These are phyloP conservation scores for Vanacampus margaritifer DNA, from an alignment of 2,113 vertebrate genomes.

Conservation along the genomic window DNA sequence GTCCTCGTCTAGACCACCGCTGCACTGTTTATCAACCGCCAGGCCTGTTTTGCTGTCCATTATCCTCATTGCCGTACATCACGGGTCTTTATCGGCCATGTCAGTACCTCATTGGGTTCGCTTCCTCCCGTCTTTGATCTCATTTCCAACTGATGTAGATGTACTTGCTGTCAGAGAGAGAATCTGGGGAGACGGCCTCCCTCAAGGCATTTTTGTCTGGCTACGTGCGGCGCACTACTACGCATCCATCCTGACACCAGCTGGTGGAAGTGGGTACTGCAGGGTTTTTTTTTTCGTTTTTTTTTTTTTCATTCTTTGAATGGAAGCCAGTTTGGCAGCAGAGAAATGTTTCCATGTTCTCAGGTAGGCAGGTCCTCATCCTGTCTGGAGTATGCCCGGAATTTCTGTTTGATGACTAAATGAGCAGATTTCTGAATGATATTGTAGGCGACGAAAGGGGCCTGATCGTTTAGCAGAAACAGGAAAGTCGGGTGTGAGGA, in stretches of 20 bases:
- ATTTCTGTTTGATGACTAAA: slow-evolving; percentile 26
- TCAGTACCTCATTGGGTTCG: slow-evolving; percentile 19
- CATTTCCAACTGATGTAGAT: slow-evolving; percentile 22
- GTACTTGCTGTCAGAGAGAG: slow-evolving; percentile 30
- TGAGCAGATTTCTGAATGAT: background rate
- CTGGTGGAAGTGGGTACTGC: slow-evolving; percentile 42
- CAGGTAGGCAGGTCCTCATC: slow-evolving; percentile 30
- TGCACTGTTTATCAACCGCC: slow-evolving; percentile 12
- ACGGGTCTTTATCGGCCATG: slow-evolving; percentile 11
- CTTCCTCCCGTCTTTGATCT: slow-evolving; percentile 19
- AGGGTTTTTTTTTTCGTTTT: background rate
- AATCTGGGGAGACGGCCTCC: slow-evolving; percentile 29
- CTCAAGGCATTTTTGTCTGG: slow-evolving; percentile 24
- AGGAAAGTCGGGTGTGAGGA: slow-evolving; percentile 1
- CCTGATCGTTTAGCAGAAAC: background rate
- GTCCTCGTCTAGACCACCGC: slow-evolving; percentile 28
- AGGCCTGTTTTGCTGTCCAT: slow-evolving; percentile 7
- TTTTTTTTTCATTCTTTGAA: background rate
- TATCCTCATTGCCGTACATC: slow-evolving; percentile 5
- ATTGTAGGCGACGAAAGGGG: background rate
- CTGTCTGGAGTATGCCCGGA: slow-evolving; percentile 18
- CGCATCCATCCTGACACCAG: slow-evolving; percentile 54
- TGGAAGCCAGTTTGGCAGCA: slow-evolving; percentile 36
- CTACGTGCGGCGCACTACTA: slow-evolving; percentile 4
- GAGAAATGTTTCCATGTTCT: slow-evolving; percentile 37